phyloP scores from a whole-genome alignment of 2,797 vertebrate species.

The Pogoniulus pusillus region DNA sequence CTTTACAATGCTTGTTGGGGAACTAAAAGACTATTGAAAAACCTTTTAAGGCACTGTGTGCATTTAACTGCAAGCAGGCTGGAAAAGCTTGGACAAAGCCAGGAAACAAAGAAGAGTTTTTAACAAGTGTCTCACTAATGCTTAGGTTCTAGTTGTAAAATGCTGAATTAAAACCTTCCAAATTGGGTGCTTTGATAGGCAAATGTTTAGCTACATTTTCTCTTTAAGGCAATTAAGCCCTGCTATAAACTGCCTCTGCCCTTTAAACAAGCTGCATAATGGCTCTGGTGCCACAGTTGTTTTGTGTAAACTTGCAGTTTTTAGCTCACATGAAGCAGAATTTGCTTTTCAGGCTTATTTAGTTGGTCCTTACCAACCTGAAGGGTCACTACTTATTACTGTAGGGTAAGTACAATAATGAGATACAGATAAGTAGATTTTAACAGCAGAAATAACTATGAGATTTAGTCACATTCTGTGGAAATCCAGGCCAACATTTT shows the following conservation, averaged over 20 bases:
- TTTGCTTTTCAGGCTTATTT: not conserved
- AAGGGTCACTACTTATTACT: not conserved
- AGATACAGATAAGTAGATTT: not conserved
- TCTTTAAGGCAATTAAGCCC: conserved; percentile 46
- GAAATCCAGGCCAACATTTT: not conserved
- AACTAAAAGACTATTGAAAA: not conserved
- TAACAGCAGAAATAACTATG: not conserved
- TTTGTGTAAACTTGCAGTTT: not conserved
- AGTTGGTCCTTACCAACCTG: not conserved
- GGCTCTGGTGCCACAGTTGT: not conserved
- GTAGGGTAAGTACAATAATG: not conserved
- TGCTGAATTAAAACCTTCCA: not conserved
- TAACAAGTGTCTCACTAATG: not conserved
- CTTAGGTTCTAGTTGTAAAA: not conserved
- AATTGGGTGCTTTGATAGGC: not conserved
- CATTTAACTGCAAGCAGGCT: not conserved
- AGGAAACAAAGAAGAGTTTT: not conserved
- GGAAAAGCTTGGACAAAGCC: not conserved
- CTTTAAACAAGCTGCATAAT: conserved; percentile 43
- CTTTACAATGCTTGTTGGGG: not conserved
- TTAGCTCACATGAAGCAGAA: not conserved
- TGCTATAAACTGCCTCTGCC: conserved; percentile 35
- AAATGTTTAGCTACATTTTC: conserved; percentile 34
- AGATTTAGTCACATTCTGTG: not conserved
- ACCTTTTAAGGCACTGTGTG: not conserved